phyloP scores from a whole-genome alignment of 2,888 invertebrate genomes.

The Hypselothyrea guttata region DNA sequence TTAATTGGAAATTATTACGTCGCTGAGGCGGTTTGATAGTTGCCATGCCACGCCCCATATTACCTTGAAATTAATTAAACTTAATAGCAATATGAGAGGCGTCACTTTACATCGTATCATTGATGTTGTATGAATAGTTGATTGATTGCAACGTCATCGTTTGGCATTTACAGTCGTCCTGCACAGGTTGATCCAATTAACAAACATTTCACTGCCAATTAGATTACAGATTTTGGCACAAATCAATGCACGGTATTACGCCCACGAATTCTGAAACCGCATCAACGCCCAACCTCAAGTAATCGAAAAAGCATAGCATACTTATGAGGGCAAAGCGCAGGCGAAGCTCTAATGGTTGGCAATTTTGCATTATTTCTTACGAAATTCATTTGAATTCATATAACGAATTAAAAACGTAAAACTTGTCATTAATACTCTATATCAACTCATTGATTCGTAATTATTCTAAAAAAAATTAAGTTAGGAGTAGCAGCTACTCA shows the following conservation, averaged over 20 bases:
- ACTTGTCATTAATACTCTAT: too few relatives aligned
- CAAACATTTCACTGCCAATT: constrained; percentile 58
- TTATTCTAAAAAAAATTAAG: too few relatives aligned
- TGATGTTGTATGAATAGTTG: constrained; percentile 7
- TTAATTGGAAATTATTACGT: constrained; percentile 51
- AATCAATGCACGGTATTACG: constrained; percentile 49
- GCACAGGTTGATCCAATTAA: constrained; percentile 64
- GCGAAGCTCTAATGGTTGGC: constrained; percentile 30
- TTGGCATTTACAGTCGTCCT: constrained; percentile 21
- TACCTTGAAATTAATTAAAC: constrained; percentile 39
- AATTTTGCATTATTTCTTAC: too few relatives aligned
- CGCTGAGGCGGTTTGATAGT: constrained; percentile 11
- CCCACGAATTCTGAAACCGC: constrained; percentile 2
- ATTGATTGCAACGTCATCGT: constrained; percentile 34
- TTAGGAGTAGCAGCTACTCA: too few relatives aligned
- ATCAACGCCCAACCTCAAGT: not conserved
- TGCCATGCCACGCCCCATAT: constrained; percentile 5
- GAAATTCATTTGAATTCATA: too few relatives aligned
- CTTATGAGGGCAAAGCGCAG: constrained; percentile 28
- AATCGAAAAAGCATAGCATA: constrained; percentile 33
- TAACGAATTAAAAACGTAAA: too few relatives aligned
- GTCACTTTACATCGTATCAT: constrained; percentile 11
- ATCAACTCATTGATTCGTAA: too few relatives aligned
- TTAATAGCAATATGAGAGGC: constrained; percentile 27
- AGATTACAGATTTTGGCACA: constrained; percentile 57